These are phyloP conservation scores for Catamblyrhynchus diadema DNA, from an alignment of 2,797 vertebrate genomes.

Conservation along the genomic window DNA sequence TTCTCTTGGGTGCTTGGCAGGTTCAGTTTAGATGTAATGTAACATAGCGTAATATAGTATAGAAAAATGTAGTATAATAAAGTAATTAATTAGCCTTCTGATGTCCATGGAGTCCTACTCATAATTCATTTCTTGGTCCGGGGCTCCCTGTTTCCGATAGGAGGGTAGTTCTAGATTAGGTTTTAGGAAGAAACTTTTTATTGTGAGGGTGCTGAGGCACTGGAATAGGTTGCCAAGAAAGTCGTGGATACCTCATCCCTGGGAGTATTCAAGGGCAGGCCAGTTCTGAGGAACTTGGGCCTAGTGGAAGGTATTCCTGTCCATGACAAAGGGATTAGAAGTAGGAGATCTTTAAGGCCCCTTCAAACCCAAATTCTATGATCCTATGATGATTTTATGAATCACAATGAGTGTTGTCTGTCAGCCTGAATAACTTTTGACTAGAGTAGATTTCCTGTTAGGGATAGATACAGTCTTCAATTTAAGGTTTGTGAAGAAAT, in stretches of 20 bases:
- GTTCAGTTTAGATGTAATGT: too few species aligned
- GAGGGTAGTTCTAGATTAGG: background rate
- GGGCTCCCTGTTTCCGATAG: too few species aligned
- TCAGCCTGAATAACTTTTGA: background rate
- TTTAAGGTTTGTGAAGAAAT: background rate
- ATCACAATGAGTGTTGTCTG: background rate
- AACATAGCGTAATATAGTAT: too few species aligned
- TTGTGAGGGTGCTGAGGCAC: background rate
- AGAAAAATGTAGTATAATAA: too few species aligned
- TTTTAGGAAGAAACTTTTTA: background rate
- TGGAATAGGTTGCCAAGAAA: background rate
- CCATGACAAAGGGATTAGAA: background rate
- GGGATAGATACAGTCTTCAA: background rate
- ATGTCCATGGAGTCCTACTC: too few species aligned
- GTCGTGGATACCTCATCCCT: too few species aligned
- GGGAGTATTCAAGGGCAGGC: background rate
- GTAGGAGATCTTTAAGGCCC: background rate
- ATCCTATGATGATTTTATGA: background rate
- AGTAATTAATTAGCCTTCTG: too few species aligned
- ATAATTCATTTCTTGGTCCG: too few species aligned
- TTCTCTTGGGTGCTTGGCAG: too few species aligned
- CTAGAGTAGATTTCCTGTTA: background rate
- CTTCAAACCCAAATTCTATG: background rate
- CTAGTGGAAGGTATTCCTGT: background rate
- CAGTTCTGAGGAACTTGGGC: background rate